Conservation (phyloP, 2,888 invertebrate species). For the Cynaeus angustus region DNA sequence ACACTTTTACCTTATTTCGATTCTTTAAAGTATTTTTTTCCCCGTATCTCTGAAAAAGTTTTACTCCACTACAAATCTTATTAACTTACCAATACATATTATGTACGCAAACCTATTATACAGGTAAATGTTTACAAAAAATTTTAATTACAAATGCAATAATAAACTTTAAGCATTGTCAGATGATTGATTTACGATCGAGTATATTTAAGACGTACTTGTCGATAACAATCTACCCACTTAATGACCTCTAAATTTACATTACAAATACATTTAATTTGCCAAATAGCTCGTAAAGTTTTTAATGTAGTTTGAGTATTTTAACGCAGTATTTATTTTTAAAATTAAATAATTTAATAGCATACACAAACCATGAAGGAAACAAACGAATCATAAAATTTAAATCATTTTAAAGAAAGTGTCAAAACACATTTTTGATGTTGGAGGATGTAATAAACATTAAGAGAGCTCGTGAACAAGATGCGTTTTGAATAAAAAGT, state of each 20-base stretch:
- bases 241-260: conserved; percentile 13
- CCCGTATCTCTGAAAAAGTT: no score
- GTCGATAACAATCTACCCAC: conserved; percentile 10
- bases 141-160: conserved; percentile 6
- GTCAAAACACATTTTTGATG: conserved; percentile 21
- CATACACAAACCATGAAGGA: not conserved
- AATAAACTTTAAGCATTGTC: conserved; percentile 5
- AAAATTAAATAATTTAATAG: not conserved
- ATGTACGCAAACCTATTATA: not conserved
- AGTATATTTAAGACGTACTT: not conserved
- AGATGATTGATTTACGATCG: conserved; percentile 17
- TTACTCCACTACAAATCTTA: no score
- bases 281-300: conserved; percentile 14
- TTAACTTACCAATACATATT: not conserved
- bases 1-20: no score
- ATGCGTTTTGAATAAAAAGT: conserved; percentile 18
- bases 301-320: not conserved
- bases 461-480: not conserved
- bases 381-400: conserved; percentile 22
- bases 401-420: conserved; percentile 17
- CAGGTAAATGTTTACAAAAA: not conserved
- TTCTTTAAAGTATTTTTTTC: no score
- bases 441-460: conserved; percentile 32
- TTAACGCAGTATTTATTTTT: not conserved
- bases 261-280: conserved; percentile 13